These are phyloP conservation scores for Odontamblyopus lacepedii DNA, from an alignment of 2,797 vertebrate species.

Conservation along the genomic window DNA sequence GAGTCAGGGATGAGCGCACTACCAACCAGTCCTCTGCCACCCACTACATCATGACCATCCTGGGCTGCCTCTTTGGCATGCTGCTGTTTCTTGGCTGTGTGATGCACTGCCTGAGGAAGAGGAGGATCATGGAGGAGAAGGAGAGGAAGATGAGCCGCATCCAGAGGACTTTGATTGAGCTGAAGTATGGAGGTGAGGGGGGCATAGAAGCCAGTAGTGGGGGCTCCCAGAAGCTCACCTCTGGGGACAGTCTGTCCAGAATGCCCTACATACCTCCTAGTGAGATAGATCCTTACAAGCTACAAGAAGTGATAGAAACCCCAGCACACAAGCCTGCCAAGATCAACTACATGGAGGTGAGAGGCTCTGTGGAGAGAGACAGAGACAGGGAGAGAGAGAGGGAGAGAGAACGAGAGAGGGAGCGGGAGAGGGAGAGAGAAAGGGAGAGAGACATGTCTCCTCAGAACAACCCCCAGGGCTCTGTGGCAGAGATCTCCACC, in stretches of 20 bases:
- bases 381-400: conserved; percentile 68
- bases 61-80: conserved; percentile 96
- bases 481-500: conserved; percentile 94
- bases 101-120: conserved; percentile 89
- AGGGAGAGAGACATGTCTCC: conserved; percentile 75
- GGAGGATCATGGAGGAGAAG: conserved; percentile 86
- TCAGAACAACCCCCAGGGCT: conserved; percentile 84
- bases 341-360: conserved; percentile 95
- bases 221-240: conserved; percentile 83
- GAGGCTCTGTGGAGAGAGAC: conserved; percentile 83
- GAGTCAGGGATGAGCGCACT: conserved; percentile 60
- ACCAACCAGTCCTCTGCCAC: conserved; percentile 87
- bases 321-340: conserved; percentile 85
- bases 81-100: conserved; percentile 90
- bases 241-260: conserved; percentile 84
- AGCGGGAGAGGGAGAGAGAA: conserved; percentile 72
- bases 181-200: conserved; percentile 84
- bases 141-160: conserved; percentile 88
- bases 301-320: conserved; percentile 88
- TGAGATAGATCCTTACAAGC: conserved; percentile 89
- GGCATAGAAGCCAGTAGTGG: conserved; percentile 65
- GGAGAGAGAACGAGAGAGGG: conserved; percentile 46
- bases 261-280: conserved; percentile 89
- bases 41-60: conserved; percentile 94
- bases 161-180: conserved; percentile 92